Conservation (phyloP, 1,140 invertebrate species). For the Drosophila rufa region DNA sequence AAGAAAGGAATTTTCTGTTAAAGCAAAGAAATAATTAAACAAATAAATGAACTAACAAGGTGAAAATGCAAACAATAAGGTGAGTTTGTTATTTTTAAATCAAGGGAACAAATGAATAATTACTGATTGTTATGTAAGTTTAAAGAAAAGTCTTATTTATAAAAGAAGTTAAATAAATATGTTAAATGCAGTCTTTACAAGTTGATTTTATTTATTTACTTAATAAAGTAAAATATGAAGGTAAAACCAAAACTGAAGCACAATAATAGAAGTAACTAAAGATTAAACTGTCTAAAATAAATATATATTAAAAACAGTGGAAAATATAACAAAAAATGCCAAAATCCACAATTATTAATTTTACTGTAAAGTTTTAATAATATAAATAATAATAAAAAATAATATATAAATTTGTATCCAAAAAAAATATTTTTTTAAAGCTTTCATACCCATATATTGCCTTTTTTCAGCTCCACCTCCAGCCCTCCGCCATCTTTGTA, state of each 20-base stretch:
- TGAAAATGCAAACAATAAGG: not conserved
- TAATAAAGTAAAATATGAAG: not conserved
- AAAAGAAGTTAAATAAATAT: too few relatives aligned
- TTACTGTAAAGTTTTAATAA: too few relatives aligned
- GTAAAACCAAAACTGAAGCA: not conserved
- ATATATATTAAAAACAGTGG: too few relatives aligned
- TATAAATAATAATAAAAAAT: too few relatives aligned
- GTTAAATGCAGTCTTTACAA: too few relatives aligned
- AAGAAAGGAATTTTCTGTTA: not conserved
- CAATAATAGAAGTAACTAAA: not conserved
- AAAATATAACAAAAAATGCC: not conserved
- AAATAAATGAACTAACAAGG: not conserved
- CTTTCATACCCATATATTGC: not conserved
- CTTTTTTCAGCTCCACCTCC: not conserved
- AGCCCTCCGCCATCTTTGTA: not conserved
- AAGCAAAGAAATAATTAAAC: conserved; percentile 1
- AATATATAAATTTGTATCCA: not conserved
- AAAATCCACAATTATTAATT: not conserved
- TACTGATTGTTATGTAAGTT: too few relatives aligned
- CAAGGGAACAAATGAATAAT: not conserved
- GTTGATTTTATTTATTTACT: too few relatives aligned
- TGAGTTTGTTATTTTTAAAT: not conserved
- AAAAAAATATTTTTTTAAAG: not conserved
- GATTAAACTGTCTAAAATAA: not conserved
- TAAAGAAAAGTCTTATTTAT: too few relatives aligned